Percentiles rank a stretch among this genome's conserved stretches.
phyloP scores from a whole-genome alignment of 1,140 invertebrate species.

The Calephelis virginiensis region DNA sequence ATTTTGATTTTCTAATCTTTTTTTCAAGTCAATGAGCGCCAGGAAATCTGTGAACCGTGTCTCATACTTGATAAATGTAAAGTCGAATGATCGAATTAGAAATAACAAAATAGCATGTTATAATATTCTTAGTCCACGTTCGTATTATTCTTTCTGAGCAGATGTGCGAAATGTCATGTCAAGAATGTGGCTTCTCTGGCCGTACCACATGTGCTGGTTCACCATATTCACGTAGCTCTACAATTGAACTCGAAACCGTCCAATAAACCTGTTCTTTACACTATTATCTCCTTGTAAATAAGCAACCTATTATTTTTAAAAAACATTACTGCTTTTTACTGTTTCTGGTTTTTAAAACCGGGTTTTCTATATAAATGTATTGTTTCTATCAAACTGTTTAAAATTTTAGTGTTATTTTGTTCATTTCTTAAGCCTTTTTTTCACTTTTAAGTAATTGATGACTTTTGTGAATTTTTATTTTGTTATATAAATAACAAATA shows the following conservation, averaged over 20 bases:
- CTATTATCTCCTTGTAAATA: slow-evolving; percentile 4
- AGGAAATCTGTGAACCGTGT: too few relatives aligned
- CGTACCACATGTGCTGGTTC: background rate
- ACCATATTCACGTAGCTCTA: slow-evolving; percentile 6
- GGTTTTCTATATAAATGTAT: background rate
- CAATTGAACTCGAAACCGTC: slow-evolving; percentile 23
- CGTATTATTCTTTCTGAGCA: slow-evolving; percentile 28
- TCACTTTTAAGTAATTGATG: too few relatives aligned
- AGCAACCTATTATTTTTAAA: slow-evolving; percentile 3
- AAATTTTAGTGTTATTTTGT: too few relatives aligned
- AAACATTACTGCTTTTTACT: slow-evolving; percentile 1
- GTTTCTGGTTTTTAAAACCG: slow-evolving; percentile 5
- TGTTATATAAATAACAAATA: too few relatives aligned
- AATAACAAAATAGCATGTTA: too few relatives aligned
- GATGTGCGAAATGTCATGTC: slow-evolving; percentile 59
- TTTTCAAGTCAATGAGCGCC: too few relatives aligned
- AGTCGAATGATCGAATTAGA: too few relatives aligned
- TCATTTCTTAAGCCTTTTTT: too few relatives aligned
- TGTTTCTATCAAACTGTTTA: too few relatives aligned
- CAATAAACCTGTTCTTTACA: slow-evolving; percentile 29
- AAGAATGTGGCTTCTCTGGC: slow-evolving; percentile 26
- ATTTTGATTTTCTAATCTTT: too few relatives aligned
- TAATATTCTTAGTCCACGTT: slow-evolving; percentile 37
- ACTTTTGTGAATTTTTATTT: too few relatives aligned
- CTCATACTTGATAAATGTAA: too few relatives aligned